These are phyloP conservation scores for Magallana angulata DNA, from an alignment of 1,140 invertebrate genomes.

Conservation along the genomic window DNA sequence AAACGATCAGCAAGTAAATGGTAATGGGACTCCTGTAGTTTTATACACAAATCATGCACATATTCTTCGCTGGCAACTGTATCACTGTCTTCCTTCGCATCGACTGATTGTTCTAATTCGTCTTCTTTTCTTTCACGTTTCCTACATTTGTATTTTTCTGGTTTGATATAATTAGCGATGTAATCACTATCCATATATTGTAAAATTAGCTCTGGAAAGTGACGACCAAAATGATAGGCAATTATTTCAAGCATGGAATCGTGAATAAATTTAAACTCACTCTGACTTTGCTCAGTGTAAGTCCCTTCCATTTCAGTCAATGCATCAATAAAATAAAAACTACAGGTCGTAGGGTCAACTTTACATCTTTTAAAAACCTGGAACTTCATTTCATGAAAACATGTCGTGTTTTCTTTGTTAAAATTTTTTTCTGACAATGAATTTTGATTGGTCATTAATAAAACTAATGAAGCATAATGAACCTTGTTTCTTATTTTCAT, in stretches of 20 bases:
- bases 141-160: background rate
- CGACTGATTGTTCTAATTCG: background rate
- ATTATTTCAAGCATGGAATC: background rate
- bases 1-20: background rate
- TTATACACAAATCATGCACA: background rate
- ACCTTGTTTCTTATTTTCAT: background rate
- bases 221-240: background rate
- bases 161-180: background rate
- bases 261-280: background rate
- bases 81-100: background rate
- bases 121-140: background rate
- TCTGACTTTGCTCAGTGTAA: background rate
- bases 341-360: background rate
- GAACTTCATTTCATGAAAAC: background rate
- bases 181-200: constrained; percentile 3
- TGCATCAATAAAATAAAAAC: background rate
- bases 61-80: background rate
- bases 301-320: background rate
- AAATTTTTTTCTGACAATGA: background rate
- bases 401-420: background rate
- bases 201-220: background rate
- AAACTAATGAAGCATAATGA: background rate
- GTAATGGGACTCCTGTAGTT: background rate
- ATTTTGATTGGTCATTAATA: background rate
- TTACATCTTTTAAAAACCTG: background rate